Conservation (phyloP, 2,888 invertebrate genomes). For the Stratiomys singularior region DNA sequence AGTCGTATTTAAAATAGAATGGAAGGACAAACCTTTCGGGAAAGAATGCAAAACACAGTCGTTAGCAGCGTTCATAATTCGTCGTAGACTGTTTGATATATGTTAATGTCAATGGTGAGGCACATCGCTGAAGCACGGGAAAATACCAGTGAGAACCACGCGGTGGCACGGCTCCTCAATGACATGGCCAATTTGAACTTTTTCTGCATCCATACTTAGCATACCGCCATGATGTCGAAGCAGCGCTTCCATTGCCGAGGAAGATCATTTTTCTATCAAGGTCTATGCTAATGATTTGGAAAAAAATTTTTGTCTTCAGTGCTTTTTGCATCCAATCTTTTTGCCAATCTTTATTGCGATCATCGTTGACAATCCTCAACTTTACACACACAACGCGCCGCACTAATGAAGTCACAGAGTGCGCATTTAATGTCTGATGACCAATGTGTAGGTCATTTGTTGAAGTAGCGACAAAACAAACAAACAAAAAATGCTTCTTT, state of each 20-base stretch:
- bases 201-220: neutral
- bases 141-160: neutral
- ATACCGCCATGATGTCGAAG: neutral
- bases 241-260: neutral
- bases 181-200: neutral
- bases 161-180: neutral
- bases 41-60: neutral
- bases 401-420: constrained; percentile 27
- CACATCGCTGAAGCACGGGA: neutral
- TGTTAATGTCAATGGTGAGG: neutral
- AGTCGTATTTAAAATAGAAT: too few species aligned
- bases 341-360: constrained; percentile 33
- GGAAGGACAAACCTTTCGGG: neutral
- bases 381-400: neutral
- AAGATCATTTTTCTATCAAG: constrained; percentile 33
- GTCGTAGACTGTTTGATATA: neutral
- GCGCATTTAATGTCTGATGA: constrained; percentile 22
- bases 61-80: neutral
- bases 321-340: neutral
- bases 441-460: constrained; percentile 30
- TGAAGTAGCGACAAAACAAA: neutral
- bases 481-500: constrained; percentile 14
- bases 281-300: constrained; percentile 34
- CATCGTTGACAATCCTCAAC: constrained; percentile 25
- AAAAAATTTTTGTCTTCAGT: constrained; percentile 31